phyloP scores from a whole-genome alignment of 2,888 invertebrate species.

The Agrotis ipsilon region DNA sequence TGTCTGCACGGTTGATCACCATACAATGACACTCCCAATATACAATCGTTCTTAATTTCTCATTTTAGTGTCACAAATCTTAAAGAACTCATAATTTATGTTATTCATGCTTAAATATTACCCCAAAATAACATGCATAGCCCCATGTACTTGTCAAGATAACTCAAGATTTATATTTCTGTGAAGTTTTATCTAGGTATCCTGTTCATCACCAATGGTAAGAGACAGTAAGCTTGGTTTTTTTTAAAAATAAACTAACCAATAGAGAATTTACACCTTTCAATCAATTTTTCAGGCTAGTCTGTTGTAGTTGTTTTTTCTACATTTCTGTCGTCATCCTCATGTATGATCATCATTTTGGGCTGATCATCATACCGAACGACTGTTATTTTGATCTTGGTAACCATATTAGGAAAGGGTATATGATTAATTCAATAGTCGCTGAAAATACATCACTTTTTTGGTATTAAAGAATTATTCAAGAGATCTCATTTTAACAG shows the following conservation, averaged over 20 bases:
- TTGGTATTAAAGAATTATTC: background rate
- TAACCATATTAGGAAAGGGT: background rate
- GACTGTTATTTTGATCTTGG: background rate
- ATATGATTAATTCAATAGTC: no score
- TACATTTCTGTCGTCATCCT: no score
- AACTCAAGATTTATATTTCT: background rate
- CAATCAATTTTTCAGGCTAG: background rate
- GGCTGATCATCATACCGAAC: no score
- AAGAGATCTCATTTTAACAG: slow-evolving; percentile 11
- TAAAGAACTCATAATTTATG: no score
- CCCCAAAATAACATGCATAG: background rate
- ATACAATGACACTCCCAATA: no score
- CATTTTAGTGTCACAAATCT: no score
- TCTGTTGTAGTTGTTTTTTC: background rate
- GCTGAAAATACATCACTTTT: background rate
- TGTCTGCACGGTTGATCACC: no score
- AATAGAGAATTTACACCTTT: background rate
- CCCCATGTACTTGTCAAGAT: background rate
- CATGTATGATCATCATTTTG: no score
- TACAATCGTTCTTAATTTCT: no score
- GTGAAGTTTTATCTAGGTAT: background rate
- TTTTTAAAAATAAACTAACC: background rate
- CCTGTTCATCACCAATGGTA: background rate
- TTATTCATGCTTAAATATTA: slow-evolving; percentile 5
- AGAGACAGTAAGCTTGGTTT: background rate